Evolutionary conservation across 1,140 invertebrate genomes (phyloP).

Genomic region (Lineus longissimus): DNA sequence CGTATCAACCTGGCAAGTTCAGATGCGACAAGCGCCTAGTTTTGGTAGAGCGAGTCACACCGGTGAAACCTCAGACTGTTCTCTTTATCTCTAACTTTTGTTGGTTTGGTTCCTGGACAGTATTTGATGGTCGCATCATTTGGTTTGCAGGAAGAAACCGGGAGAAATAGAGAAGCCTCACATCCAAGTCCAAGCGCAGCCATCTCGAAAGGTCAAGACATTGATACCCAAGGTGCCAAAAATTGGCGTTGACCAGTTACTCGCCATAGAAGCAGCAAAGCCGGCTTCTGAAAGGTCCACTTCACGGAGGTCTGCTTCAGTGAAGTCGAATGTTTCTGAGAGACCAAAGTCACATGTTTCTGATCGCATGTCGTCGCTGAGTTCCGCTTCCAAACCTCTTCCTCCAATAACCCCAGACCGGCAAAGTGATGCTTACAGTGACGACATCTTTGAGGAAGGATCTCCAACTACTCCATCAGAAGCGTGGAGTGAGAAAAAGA

Average conservation of each 20-base stretch:
- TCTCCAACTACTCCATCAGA: neutral
- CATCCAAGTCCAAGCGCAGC: constrained; percentile 28
- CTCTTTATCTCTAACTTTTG: constrained; percentile 7
- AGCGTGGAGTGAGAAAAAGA: neutral
- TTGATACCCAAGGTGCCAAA: constrained; percentile 43
- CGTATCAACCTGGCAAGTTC: no score
- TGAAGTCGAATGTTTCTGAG: neutral
- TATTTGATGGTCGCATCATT: no score
- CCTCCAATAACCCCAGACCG: neutral
- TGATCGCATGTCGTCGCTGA: neutral
- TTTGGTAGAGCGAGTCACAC: no score
- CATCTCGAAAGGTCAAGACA: constrained; percentile 33
- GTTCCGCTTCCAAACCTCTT: neutral
- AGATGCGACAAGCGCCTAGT: no score
- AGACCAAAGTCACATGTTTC: neutral
- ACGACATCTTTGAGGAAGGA: neutral
- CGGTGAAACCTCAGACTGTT: neutral
- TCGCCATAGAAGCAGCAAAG: constrained; percentile 36
- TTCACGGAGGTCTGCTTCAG: neutral
- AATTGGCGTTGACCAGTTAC: constrained; percentile 34
- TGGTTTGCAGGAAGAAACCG: constrained; percentile 27
- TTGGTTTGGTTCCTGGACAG: no score
- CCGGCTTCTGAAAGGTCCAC: neutral
- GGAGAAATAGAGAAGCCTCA: constrained; percentile 26
- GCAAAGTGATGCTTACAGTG: no score